Base-by-base conservation (phyloP, 2,888 invertebrate species). In the Gymnocheta viridis region DNA sequence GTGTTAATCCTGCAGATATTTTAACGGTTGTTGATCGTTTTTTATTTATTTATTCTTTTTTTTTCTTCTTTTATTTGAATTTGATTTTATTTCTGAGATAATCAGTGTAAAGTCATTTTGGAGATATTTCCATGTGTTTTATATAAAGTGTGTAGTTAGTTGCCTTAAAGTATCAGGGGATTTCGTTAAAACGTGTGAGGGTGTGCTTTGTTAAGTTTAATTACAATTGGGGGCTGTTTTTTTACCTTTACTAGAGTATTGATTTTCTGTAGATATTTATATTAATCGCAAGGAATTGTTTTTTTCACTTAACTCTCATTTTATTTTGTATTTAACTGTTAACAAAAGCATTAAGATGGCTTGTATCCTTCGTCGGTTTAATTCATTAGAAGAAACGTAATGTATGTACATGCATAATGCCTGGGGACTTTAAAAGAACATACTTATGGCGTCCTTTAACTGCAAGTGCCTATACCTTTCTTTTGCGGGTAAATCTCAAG, bases 1-100 rank as follows among this genome's bases (percentile, higher is more conserved):
- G 72, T 77, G 77, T 84, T 73, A 82, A 82, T 73, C 73, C 67
- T 72, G 62, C 12, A 32, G 17, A 73, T 66, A 82, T 73, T 84
- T 76, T 77, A 81, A 84, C 54, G 67, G 41, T 49, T 81, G 44
- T 72, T 77, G 60, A 81, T 76, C 27, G 56, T 35, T 47, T 64
- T 22, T 38, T 38, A n/a, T n/a, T n/a, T n/a, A n/a, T n/a, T n/a
- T n/a, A n/a, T n/a, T n/a, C n/a, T n/a, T n/a, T n/a, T n/a, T n/a
- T n/a, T n/a, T n/a, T n/a, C n/a, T 49, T 73, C 64, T 38, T 9
- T 54, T 44, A 10, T 62, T 35, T 51, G 29, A 38, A 70, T 84
- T 72, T 82, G 73, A 84, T 82, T 73, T 73, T 60, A 38, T 51
- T 41, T n/a, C 24, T 14, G 1, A 72, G 81, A 81, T 83, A 83